A percentile compares a stretch with the other conserved stretches of the same genome.
Evolutionary conservation across 2,113 vertebrate genomes (phyloP).

Genomic region (Leucosticte australis): DNA sequence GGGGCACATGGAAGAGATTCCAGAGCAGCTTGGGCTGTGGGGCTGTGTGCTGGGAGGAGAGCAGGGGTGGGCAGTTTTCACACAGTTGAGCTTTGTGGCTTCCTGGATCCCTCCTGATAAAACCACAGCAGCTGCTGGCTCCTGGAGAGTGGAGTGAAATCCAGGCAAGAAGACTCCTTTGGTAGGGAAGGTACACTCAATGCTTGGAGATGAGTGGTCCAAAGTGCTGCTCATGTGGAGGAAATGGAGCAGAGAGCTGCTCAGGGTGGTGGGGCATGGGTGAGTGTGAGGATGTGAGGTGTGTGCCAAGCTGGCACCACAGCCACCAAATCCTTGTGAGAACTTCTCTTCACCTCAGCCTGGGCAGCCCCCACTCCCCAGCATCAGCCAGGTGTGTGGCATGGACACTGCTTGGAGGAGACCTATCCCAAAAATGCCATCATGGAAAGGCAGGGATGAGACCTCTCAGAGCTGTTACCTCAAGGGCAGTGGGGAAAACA

Average conservation of each 20-base stretch:
- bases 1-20: not conserved
- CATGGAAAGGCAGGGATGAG: not conserved
- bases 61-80: not conserved
- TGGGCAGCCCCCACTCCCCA: not conserved
- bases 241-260: not conserved
- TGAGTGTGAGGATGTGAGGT: not conserved
- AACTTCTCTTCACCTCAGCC: fast-evolving
- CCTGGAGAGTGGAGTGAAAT: not conserved
- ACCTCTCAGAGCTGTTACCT: fast-evolving
- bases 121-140: not conserved
- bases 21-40: not conserved
- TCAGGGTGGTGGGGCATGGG: fast-evolving
- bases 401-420: not conserved
- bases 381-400: not conserved
- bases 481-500: not conserved
- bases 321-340: not conserved
- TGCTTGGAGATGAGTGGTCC: not conserved
- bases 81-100: not conserved
- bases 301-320: not conserved
- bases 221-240: not conserved
- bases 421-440: not conserved
- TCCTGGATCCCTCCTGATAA: not conserved
- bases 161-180: not conserved
- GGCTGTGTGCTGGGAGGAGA: not conserved
- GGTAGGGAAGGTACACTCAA: not conserved